Base-by-base conservation (phyloP, 2,797 vertebrate genomes). In the Galago senegalensis region DNA sequence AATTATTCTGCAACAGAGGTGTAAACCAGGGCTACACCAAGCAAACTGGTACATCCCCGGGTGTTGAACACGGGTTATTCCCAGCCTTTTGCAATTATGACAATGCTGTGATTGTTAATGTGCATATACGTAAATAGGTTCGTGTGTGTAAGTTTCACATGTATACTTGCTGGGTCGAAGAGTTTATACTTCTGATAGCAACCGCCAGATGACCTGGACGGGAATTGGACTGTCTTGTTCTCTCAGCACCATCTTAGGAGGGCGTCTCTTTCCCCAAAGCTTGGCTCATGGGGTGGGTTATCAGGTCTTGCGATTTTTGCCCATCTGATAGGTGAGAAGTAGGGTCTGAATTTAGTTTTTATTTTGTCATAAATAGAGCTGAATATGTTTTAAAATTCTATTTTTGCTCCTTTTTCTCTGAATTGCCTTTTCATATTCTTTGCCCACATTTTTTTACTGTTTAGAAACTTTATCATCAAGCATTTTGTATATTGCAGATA, bases 301-400 rank as follows among this genome's bases (percentile, higher is more conserved):
- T 20, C 56, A 60, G 23, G 75, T 53, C 21, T 79, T 49, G 5
- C n/a, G 53, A 5, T 53, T 83, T 82, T 60, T 77, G 67, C 49
- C 17, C 1, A 27, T 80, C 83, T 58, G 27, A 69, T 16, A 75
- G 49, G 56, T 60, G 23, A 95, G 31, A 60, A 53, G 40, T 43
- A 46, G 60, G 21, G 40, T 75, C 70, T 83, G 92, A 90, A 73
- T 79, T 83, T 79, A 53, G 37, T 91, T 86, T 70, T 80, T 40
- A 79, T 89, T 94, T 89, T 86, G 43, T 83, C 75, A 61, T 82
- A 73, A 87, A 58, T 25, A 27, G 69, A 7, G 46, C 27, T 61
- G 34, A 90, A 49, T 67, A 7, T 75, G 29, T 82, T 63, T 69
- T 80, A 61, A 29, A 87, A 31, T 83, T 69, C 13, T 49, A 13